Base-by-base conservation (phyloP, 2,888 invertebrate species). In the Cephus runcator region DNA sequence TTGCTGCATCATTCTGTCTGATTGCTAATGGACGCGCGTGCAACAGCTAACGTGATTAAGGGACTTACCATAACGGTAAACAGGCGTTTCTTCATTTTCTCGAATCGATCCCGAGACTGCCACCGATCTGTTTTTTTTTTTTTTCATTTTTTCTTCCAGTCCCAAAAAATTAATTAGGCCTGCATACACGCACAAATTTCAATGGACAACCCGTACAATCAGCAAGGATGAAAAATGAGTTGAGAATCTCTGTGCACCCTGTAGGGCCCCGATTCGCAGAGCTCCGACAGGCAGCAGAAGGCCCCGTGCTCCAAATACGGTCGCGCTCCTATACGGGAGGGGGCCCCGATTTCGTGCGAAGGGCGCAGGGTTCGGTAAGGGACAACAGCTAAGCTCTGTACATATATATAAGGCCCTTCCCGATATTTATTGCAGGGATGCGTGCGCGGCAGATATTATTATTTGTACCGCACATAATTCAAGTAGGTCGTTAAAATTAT, bases 401-500 rank as follows among this genome's bases (percentile, higher is more conserved):
- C 15, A 15, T 0, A 40, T 15, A 40, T 40, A 15, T 40, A 40
- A 40, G 40, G 40, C 40, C 40, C 40, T 15, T 33, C 75, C 82
- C 82, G 86, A 88, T 90, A 90, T 90, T 90, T 90, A 90, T 90
- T 87, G 88, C 88, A 81, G 86, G 87, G 87, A 87, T 87, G 87
- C 88, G 88, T 88, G 87, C 86, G 84, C 77, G 83, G 80, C 85
- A 88, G 88, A 87, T 88, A 90, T 90, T 86, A 88, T 89, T 90
- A 88, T 90, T 88, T 87, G 89, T 86, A 87, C 87, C 88, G 86
- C 87, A 86, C 87, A 90, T 90, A 90, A 90, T 89, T 90, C 90
- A 90, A 87, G 84, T 82, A 85, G 88, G 87, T 90, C 90, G 90
- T 88, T 88, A 88, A 89, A 90, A 89, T 90, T 90, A 90, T 90